Percentiles rank a stretch among this genome's conserved stretches.
phyloP scores from a whole-genome alignment of 2,113 vertebrate genomes.

The Geothlypis trichas region DNA sequence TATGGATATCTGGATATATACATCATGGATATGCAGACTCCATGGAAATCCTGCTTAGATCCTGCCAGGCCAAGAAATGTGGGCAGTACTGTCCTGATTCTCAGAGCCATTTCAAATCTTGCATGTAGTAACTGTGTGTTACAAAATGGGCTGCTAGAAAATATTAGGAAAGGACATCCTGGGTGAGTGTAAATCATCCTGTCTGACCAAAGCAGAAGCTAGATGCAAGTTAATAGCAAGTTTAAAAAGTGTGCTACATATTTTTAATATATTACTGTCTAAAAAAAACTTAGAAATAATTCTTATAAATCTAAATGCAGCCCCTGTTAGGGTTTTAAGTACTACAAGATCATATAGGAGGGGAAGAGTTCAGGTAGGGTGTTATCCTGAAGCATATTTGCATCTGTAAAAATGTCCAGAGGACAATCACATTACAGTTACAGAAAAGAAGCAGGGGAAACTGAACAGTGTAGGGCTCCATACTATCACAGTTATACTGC shows the following conservation, averaged over 20 bases:
- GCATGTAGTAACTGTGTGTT: not conserved
- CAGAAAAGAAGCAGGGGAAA: not conserved
- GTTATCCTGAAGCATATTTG: not conserved
- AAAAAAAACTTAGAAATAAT: not conserved
- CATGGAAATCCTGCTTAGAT: not conserved
- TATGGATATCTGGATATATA: not conserved
- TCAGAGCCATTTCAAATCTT: not conserved
- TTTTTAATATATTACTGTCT: not conserved
- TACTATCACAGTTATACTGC: not conserved
- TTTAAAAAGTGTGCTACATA: not conserved
- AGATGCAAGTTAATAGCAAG: not conserved
- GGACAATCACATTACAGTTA: not conserved
- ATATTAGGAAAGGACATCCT: not conserved
- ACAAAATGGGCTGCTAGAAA: not conserved
- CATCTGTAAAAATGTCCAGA: not conserved
- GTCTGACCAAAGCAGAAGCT: not conserved
- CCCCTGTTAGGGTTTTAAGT: not conserved
- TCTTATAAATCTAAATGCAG: not conserved
- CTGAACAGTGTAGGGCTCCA: not conserved
- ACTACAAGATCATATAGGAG: not conserved
- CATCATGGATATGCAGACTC: not conserved
- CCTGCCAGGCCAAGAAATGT: fast-evolving
- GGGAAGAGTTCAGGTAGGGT: not conserved
- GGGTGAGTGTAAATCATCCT: not conserved
- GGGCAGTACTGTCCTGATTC: not conserved